A percentile compares a stretch with the other conserved stretches of the same genome.
Evolutionary conservation across 2,888 invertebrate species (phyloP).

Genomic region (Netelia virgata): DNA sequence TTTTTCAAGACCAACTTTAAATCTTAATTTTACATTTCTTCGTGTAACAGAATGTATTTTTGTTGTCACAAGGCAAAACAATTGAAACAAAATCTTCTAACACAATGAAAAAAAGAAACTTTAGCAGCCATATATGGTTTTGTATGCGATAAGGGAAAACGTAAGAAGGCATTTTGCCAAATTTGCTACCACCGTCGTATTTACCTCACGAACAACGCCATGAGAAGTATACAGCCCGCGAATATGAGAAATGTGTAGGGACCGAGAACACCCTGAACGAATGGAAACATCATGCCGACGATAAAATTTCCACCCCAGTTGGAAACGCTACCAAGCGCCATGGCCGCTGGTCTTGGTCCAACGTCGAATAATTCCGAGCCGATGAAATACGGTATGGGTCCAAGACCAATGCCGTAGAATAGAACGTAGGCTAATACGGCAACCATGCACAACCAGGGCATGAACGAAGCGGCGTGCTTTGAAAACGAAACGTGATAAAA

Average conservation of each 20-base stretch:
- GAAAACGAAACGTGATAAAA: conserved; percentile 66
- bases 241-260: conserved; percentile 92
- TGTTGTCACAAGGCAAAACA: no score
- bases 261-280: conserved; percentile 88
- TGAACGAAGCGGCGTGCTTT: conserved; percentile 88
- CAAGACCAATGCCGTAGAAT: conserved; percentile 93
- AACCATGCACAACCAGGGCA: conserved; percentile 90
- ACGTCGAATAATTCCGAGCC: conserved; percentile 95
- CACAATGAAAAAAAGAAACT: no score
- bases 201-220: conserved; percentile 88
- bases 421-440: conserved; percentile 92
- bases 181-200: background rate
- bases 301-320: conserved; percentile 96
- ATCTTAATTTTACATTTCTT: no score
- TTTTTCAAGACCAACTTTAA: background rate
- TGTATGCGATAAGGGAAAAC: no score
- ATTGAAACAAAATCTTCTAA: no score
- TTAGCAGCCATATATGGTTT: no score
- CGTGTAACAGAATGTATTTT: no score
- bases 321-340: conserved; percentile 94
- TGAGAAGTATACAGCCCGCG: conserved; percentile 86
- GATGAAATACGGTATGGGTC: conserved; percentile 95
- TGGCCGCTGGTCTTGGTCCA: conserved; percentile 93
- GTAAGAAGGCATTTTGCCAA: background rate
- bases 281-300: conserved; percentile 92